Conservation (phyloP, 2,797 vertebrate genomes). For the Microcaecilia unicolor region DNA sequence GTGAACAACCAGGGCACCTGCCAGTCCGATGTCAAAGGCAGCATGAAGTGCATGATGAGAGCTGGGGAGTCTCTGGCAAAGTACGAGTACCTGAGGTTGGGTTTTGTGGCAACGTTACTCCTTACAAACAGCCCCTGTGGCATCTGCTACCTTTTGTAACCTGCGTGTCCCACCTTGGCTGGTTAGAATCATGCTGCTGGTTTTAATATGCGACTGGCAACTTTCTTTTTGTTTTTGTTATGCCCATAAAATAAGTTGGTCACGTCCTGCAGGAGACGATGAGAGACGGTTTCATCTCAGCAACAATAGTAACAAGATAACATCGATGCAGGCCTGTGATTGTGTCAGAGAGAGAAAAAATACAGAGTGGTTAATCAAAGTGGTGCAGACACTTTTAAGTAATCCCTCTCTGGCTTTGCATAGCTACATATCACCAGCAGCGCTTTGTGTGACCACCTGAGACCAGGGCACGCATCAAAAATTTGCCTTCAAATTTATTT, state of each 20-base stretch:
- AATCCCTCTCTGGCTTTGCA: constrained; percentile 55
- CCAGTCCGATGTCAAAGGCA: too few species aligned
- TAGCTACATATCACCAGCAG: constrained; percentile 53
- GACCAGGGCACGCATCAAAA: constrained; percentile 64
- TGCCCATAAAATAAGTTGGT: constrained; percentile 14
- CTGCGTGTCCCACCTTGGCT: fast-evolving
- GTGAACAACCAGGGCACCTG: too few species aligned
- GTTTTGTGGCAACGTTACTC: too few species aligned
- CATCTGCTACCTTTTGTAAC: too few species aligned
- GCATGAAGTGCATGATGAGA: too few species aligned
- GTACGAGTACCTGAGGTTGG: too few species aligned
- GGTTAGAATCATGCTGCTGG: fast-evolving
- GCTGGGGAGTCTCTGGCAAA: too few species aligned
- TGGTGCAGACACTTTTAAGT: constrained; percentile 59
- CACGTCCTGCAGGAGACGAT: constrained; percentile 14
- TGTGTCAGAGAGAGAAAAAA: constrained; percentile 49
- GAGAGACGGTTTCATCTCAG: constrained; percentile 13
- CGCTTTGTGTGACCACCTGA: constrained; percentile 51
- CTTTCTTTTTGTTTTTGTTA: not conserved
- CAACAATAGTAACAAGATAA: constrained; percentile 45
- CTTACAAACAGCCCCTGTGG: too few species aligned
- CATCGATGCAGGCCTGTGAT: constrained; percentile 50
- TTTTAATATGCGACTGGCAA: not conserved
- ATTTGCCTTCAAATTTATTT: constrained; percentile 71
- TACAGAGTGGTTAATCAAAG: constrained; percentile 64